Evolutionary conservation across 2,888 invertebrate species (phyloP).

Genomic region (Drosophila algonquin): DNA sequence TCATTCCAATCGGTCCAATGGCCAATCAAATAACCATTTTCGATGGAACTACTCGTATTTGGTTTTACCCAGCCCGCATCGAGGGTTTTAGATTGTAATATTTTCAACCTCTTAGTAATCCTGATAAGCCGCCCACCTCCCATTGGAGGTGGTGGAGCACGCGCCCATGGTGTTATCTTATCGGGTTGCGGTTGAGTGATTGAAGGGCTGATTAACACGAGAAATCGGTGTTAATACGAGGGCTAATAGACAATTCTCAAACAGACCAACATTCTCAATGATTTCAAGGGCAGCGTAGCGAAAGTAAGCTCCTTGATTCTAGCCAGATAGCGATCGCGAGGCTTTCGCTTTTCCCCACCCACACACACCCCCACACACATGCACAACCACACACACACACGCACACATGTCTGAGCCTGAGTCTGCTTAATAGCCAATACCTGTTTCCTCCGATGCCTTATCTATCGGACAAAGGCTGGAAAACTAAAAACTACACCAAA

Average conservation of each 20-base stretch:
- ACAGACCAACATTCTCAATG: neutral
- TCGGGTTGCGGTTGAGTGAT: conserved; percentile 10
- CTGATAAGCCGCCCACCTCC: conserved; percentile 11
- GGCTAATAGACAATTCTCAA: conserved; percentile 6
- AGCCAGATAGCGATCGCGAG: neutral
- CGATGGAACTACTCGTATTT: neutral
- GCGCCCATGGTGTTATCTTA: conserved; percentile 34
- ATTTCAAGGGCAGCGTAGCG: conserved; percentile 16
- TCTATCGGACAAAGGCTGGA: conserved; percentile 18
- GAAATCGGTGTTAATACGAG: conserved; percentile 27
- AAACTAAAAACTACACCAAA: neutral
- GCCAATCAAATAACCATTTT: neutral
- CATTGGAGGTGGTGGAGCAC: conserved; percentile 10
- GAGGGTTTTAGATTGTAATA: neutral
- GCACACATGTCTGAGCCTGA: neutral
- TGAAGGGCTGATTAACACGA: conserved; percentile 19
- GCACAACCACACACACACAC: neutral
- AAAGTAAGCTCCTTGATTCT: conserved; percentile 9
- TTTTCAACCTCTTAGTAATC: neutral
- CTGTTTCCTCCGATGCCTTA: conserved; percentile 12
- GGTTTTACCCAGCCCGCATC: neutral
- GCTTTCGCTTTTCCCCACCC: neutral
- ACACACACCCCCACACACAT: neutral
- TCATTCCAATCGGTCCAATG: neutral
- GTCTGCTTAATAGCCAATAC: conserved; percentile 8